Conservation (phyloP, 2,113 vertebrate genomes). For the Orthonyx spaldingii region DNA sequence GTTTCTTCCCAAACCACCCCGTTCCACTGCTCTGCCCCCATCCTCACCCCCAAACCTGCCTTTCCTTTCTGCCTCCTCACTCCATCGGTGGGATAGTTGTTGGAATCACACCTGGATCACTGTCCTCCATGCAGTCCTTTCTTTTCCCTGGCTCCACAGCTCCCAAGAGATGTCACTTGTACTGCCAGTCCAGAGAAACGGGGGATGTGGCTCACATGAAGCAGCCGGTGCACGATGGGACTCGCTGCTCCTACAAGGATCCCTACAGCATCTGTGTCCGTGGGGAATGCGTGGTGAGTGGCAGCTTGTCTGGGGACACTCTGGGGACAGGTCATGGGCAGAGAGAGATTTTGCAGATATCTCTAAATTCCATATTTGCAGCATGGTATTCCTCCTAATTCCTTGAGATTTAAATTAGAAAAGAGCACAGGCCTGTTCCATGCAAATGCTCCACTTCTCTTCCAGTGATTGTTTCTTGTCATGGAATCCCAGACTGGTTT, state of each 20-base stretch:
- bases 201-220: slow-evolving; percentile 89
- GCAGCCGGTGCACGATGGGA: slow-evolving; percentile 90
- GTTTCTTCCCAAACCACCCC: not conserved
- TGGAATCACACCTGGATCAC: not conserved
- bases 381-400: not conserved
- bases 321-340: not conserved
- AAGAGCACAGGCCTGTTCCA: not conserved
- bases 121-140: not conserved
- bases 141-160: slow-evolving; percentile 65
- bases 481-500: not conserved
- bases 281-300: slow-evolving; percentile 94
- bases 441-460: not conserved
- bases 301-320: not conserved
- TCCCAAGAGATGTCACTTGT: slow-evolving; percentile 89
- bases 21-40: not conserved
- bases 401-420: not conserved
- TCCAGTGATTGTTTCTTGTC: not conserved
- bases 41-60: not conserved
- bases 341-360: not conserved
- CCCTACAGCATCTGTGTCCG: slow-evolving; percentile 92
- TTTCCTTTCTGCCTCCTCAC: not conserved
- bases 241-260: slow-evolving; percentile 93
- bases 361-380: not conserved
- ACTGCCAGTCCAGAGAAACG: slow-evolving; percentile 91
- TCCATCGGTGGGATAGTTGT: not conserved